Conservation (phyloP, 2,113 vertebrate species). For the Trematocara stigmaticum region DNA sequence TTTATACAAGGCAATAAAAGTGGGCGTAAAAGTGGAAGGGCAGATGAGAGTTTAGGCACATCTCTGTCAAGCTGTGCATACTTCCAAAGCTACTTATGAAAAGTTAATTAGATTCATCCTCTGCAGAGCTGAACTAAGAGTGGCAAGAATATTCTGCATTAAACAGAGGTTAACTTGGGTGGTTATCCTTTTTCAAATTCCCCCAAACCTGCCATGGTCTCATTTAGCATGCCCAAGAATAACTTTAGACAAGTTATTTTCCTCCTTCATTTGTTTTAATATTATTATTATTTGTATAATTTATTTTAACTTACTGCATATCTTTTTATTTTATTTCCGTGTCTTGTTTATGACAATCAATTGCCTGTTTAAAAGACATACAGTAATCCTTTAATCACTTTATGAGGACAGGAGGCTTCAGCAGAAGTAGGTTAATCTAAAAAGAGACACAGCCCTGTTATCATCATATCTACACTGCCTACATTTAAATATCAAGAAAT, state of each 20-base stretch:
- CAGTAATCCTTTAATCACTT: slow-evolving; percentile 41
- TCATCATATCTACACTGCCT: not conserved
- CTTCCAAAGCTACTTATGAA: slow-evolving; percentile 23
- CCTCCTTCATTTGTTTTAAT: not conserved
- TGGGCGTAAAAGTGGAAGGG: not conserved
- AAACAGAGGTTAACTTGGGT: not conserved
- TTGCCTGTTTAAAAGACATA: not conserved
- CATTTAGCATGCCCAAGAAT: not conserved
- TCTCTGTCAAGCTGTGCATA: not conserved
- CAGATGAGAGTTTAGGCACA: not conserved
- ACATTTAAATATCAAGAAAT: not conserved
- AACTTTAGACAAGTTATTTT: not conserved
- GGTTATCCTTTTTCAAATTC: not conserved
- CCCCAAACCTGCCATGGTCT: not conserved
- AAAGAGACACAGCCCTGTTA: not conserved
- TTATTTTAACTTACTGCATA: not conserved
- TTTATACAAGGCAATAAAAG: not conserved
- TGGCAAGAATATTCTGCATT: slow-evolving; percentile 5
- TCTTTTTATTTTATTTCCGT: not conserved
- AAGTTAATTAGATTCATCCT: slow-evolving; percentile 26
- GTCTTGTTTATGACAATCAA: not conserved
- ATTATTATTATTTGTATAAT: not conserved
- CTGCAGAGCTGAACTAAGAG: not conserved
- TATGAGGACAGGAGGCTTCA: not conserved
- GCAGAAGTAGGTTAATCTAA: slow-evolving; percentile 26